Evolutionary conservation across 1,140 invertebrate genomes (phyloP), one percentile per base, ranked within the genome.

Genomic region (Prorops nasuta): DNA sequence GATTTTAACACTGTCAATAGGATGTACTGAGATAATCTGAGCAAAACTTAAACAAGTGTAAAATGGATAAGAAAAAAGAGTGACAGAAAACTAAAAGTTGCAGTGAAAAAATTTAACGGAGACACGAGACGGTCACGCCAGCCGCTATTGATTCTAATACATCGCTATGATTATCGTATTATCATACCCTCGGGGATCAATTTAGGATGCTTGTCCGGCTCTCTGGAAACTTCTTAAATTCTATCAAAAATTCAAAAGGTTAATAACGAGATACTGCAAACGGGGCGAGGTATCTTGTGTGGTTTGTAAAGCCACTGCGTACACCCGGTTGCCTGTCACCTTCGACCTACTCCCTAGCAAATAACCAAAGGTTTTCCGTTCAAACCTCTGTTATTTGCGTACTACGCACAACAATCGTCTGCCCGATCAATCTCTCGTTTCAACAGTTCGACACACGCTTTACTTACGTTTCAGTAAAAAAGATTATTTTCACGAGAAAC

Each of bases 381-480:
- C 54, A 60, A 60, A 54, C 24, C 45, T 60, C 54, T 58, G 57
- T 57, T 50, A 57, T 43, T 50, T 44, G 44, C 31, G 47, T 45
- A 47, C 39, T 44, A 40, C 31, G 43, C 46, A 32, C 44, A 47
- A 61, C 22, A 52, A 60, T 49, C 22, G 24, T 53, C 34, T 42
- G 17, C 22, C 34, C 31, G 42, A 15, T 42, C n/a, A 47, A 60
- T 49, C 38, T 31, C 59, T 44, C 57, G 49, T 53, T 37, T 48
- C 48, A 52, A 39, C 42, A 53, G 39, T 37, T 50, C 38, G 46
- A 18, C 53, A 61, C 59, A 60, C 54, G 24, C 41, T 44, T 56
- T 75, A 84, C 81, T 81, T 81, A 84, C 83, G 76, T 83, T 83
- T 80, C 79, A 79, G 74, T 81, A 84, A 80, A 81, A 75, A 80